Evolutionary conservation across 1,140 invertebrate genomes (phyloP).

Genomic region (Papilio helenus): DNA sequence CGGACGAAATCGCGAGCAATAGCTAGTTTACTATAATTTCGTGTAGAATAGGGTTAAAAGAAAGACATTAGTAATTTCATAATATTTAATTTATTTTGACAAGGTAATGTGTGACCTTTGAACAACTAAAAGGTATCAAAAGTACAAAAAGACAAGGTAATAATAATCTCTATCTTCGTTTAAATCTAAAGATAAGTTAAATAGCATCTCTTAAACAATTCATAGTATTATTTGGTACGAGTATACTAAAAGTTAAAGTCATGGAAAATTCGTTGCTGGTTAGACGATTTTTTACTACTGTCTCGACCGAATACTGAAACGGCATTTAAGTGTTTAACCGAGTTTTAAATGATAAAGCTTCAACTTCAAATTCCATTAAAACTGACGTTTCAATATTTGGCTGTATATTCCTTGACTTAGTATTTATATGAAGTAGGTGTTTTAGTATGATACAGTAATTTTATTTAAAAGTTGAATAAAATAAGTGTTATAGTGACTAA

Average conservation of each 20-base stretch:
- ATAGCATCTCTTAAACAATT: conserved; percentile 70
- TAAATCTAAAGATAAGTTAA: conserved; percentile 74
- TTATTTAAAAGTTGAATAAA: neutral
- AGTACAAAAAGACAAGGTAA: conserved; percentile 77
- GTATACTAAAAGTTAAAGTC: conserved; percentile 46
- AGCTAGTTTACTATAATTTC: no score
- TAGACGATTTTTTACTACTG: neutral
- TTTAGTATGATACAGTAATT: no score
- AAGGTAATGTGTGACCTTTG: conserved; percentile 81
- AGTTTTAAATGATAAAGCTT: no score
- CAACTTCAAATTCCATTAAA: no score
- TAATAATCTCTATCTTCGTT: conserved; percentile 77
- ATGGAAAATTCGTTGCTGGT: neutral
- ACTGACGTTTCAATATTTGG: no score
- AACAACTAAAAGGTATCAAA: conserved; percentile 80
- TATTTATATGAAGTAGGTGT: no score
- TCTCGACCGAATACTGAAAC: no score
- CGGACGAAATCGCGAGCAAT: no score
- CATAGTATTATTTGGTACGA: conserved; percentile 69
- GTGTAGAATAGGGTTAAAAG: conserved; percentile 32
- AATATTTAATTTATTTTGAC: conserved; percentile 80
- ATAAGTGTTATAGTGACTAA: neutral
- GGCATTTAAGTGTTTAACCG: no score
- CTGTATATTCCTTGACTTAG: no score
- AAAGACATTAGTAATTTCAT: conserved; percentile 65